Percentiles rank a stretch among this genome's conserved stretches.
Conservation (phyloP, 2,888 invertebrate genomes). For the Orthosia gracilis region DNA sequence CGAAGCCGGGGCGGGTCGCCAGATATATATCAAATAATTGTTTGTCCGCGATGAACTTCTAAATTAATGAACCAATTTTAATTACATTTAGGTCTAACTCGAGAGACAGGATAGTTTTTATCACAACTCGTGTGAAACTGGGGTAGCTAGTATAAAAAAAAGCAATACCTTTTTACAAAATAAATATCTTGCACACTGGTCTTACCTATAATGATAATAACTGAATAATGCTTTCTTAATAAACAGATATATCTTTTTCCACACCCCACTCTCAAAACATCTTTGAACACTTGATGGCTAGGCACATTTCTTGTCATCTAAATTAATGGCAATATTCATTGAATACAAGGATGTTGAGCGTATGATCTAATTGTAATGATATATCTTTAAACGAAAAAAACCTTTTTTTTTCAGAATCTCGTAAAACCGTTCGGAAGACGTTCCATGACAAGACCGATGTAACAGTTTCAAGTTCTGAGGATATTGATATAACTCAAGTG, state of each 20-base stretch:
- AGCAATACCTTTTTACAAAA: not conserved
- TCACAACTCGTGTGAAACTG: no score
- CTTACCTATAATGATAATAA: not conserved
- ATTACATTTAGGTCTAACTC: no score
- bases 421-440: constrained; percentile 75
- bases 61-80: no score
- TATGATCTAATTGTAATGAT: not conserved
- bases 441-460: constrained; percentile 78
- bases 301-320: not conserved
- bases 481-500: constrained; percentile 67
- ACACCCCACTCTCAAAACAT: not conserved
- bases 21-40: no score
- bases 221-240: not conserved
- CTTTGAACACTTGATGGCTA: not conserved
- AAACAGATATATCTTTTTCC: not conserved
- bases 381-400: not conserved
- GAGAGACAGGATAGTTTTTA: no score
- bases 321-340: not conserved
- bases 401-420: constrained; percentile 77
- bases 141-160: not conserved
- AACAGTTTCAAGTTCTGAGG: constrained; percentile 66
- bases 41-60: no score
- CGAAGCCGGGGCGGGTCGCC: no score
- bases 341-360: not conserved
- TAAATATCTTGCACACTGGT: constrained; percentile 21